Evolutionary conservation across 2,113 vertebrate genomes (phyloP), one percentile per base, ranked within the genome.

Genomic region (Microtus oregoni): DNA sequence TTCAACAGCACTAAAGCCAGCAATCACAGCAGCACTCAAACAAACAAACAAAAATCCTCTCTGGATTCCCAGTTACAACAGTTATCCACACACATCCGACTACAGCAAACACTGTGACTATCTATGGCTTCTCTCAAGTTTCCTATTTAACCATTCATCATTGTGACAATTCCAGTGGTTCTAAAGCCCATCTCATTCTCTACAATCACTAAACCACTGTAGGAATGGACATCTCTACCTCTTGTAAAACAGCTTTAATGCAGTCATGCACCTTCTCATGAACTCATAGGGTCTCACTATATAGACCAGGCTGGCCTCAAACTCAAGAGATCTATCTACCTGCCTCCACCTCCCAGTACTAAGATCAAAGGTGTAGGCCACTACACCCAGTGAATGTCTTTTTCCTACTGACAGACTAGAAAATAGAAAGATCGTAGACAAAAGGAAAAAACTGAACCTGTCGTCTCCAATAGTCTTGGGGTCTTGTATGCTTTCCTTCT

Each of bases 391-490:
- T 17, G 44, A 44, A 44, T 44, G 44, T 44, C 44, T 44, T 44
- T 44, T 44, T 44, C 44, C 44, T 44, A 44, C 44, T 44, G 44
- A 44, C 44, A 44, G 44, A 44, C 44, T 44, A 44, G 44, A 44
- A 44, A 44, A 44, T 44, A 44, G 44, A 44, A 44, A 44, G 44
- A 92, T 58, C 17, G 5, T 78, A 11, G 30, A 50, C 52, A 92
- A 70, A 19, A 70, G 32, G 32, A 63, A 96, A n/a, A n/a, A n/a
- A 11, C 28, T 41, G 44, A 85, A 73, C 47, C 70, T 72, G n/a
- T n/a, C n/a, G n/a, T 92, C 76, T 77, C 65, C 15, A 96, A 38
- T 12, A 32, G 96, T 95, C 78, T 95, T 83, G 32, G 10, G 89
- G 28, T 81, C 91, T 89, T 85, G 17, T 77, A 77, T 81, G 76